These are phyloP conservation scores for Gasterosteus aculeatus DNA, from an alignment of 2,113 vertebrate genomes.

Conservation along the genomic window DNA sequence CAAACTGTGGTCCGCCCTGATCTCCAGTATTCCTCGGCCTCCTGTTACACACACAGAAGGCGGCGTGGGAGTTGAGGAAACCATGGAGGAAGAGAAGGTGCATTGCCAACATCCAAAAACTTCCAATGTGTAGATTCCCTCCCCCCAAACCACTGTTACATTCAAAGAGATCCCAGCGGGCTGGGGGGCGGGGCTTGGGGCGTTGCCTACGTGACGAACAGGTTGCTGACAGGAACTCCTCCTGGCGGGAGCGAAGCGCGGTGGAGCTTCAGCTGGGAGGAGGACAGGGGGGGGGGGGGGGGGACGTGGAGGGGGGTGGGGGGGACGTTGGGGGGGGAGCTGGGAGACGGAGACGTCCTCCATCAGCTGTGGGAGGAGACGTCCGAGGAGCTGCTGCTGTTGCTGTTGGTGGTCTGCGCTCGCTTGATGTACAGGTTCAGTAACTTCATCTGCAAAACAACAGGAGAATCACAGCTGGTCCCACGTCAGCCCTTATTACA, in stretches of 20 bases:
- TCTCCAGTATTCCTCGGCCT: slow-evolving; percentile 10
- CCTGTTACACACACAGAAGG: neutral
- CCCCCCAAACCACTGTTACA: slow-evolving; percentile 52
- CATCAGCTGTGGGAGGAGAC: slow-evolving; percentile 97
- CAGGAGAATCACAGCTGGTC: neutral
- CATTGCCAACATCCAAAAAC: slow-evolving; percentile 26
- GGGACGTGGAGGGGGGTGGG: slow-evolving; percentile 45
- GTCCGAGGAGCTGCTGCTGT: slow-evolving; percentile 97
- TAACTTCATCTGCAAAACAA: slow-evolving; percentile 80
- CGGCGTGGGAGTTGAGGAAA: slow-evolving; percentile 1
- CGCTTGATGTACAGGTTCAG: slow-evolving; percentile 98
- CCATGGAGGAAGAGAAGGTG: slow-evolving; percentile 25
- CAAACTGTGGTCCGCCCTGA: slow-evolving; percentile 29
- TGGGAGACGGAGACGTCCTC: slow-evolving; percentile 68
- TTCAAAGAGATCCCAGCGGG: slow-evolving; percentile 52
- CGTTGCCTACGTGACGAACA: slow-evolving; percentile 54
- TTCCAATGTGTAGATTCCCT: slow-evolving; percentile 4
- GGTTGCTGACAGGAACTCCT: slow-evolving; percentile 63
- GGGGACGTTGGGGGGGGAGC: slow-evolving; percentile 12
- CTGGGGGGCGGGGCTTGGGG: neutral
- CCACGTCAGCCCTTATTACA: neutral
- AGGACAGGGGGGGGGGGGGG: slow-evolving; percentile 27
- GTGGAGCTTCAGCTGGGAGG: slow-evolving; percentile 28
- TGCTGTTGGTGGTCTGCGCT: slow-evolving; percentile 97
- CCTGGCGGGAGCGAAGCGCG: slow-evolving; percentile 37